Base-by-base conservation (phyloP, 2,113 vertebrate genomes). In the Pelmatolapia mariae region DNA sequence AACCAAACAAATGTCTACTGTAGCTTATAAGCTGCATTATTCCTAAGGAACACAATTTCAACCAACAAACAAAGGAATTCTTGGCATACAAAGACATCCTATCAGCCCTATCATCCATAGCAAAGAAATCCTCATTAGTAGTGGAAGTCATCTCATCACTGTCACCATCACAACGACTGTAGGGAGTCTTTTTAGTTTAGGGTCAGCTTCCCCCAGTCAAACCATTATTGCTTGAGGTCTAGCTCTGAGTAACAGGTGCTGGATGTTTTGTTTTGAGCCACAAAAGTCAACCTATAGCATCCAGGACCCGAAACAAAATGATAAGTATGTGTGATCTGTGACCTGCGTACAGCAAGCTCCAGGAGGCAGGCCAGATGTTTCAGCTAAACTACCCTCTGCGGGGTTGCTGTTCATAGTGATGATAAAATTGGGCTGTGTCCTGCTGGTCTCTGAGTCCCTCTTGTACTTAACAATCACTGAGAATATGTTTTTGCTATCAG, bases 61-160 rank as follows among this genome's bases (percentile, higher is more conserved):
- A 82, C 45, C 18, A 59, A 40, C 56, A 81, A 88, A 83, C 91
- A 92, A 94, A 94, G 88, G 66, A 88, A 84, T 80, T 31, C 71
- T 82, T 56, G 52, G 36, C 8, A 4, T 81, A 79, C 86, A 89
- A 89, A 90, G 57, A 89, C 80, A 81, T 90, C 85, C 79, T 61
- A 63, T 88, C 93, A 81, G 87, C n/a, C 26, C 61, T 79, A 81
- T 91, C 88, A 90, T 87, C 88, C 93, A 50, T 80, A 54, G 87
- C 40, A n/a, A 85, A 86, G 79, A 85, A 82, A 26, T 86, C 85
- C 91, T 96, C 93, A 94, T 95, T 96, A 94, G 90, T 10, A 47
- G 82, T 16, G 26, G 80, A 31, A 90, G 80, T 93, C 63, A 8
- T 85, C 89, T 92, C 90, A 81, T 95, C 92, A 87, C 91, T 91